Base-by-base conservation (phyloP, 2,113 vertebrate species). In the Stigmatopora argus region DNA sequence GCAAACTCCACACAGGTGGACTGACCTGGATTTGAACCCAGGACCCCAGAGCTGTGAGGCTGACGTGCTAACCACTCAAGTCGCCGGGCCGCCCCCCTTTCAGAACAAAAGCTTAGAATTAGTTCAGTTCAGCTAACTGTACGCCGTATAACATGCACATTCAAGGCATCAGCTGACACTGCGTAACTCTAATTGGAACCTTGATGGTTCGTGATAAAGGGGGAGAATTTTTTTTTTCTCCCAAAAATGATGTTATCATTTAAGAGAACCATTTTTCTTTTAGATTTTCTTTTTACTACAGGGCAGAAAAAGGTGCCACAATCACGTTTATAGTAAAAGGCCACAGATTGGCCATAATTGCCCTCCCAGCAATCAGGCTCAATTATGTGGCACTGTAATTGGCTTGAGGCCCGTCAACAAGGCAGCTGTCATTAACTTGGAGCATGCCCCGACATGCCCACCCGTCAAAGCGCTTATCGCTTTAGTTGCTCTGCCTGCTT, bases 281-380 rank as follows among this genome's bases (percentile, higher is more conserved):
- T 53, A 31, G 26, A 31, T 59, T 41, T 5, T 44, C 46, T 58
- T 81, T 67, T 75, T 72, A 80, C 78, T 76, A 72, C 80, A 83
- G 65, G 67, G 66, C 75, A 74, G 73, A 78, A 81, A 67, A 66
- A 68, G 71, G 72, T 70, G 78, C 44, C 6, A 51, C 65, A 72
- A 73, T 15, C 23, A 56, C 13, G 23, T 23, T 82, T 72, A 82
- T 64, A 81, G 74, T 80, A 67, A 81, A 72, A 79, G 71, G 73
- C 64, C 73, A 41, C 19, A 71, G 72, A 69, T 69, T 11, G 31
- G 73, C 69, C 66, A 52, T 85, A 89, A 89, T 87, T 86, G 83
- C 76, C 78, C 84, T 83, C 82, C 80, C 64, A 85, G 84, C 82
- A 89, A 89, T 89, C 80, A 85, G 84, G 77, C 71, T 74, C 81